Evolutionary conservation across 2,888 invertebrate genomes (phyloP), one percentile per base, ranked within the genome.

Genomic region (Drosophila cognata): DNA sequence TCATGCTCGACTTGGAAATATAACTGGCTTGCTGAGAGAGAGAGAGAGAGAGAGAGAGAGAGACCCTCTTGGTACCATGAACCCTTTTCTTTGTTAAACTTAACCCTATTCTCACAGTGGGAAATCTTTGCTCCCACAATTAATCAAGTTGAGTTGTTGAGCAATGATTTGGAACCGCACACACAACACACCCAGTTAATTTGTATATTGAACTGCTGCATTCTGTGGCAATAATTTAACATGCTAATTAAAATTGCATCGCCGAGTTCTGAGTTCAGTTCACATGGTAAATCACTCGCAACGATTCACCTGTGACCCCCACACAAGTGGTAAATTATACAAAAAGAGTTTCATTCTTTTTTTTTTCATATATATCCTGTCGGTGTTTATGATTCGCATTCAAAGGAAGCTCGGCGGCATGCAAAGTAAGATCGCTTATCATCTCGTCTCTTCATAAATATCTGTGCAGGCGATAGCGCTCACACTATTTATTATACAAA

Each of bases 91-190:
- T 60, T 68, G 63, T 79, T 57, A 57, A 53, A 51, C 48, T 68
- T 50, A 60, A 61, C 71, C 77, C 66, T 73, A 65, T 71, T 81
- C 79, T 77, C 79, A 67, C 89, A 81, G 92, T 91, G 86, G 91
- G 91, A 84, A 84, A 61, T 78, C 74, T 79, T 78, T 55, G 92
- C 92, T 91, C 91, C 91, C 91, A 92, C 92, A 92, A 91, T 91
- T 90, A 91, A 91, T 91, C 92, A 92, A 88, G 48, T 64, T 59
- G 56, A 58, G 56, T 59, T 59, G 60, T 52, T 63, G 73, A 36
- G 79, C 89, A 90, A 80, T 90, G 81, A 89, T 73, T 73, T 72
- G 90, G 79, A 91, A 86, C 79, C 59, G 64, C 58, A 50, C 65
- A 18, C 53, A n/a, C 36, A 59, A 81, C 90, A 83, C 85, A 75